Evolutionary conservation across 2,113 vertebrate genomes (phyloP).

Genomic region (Tyrannus savana): DNA sequence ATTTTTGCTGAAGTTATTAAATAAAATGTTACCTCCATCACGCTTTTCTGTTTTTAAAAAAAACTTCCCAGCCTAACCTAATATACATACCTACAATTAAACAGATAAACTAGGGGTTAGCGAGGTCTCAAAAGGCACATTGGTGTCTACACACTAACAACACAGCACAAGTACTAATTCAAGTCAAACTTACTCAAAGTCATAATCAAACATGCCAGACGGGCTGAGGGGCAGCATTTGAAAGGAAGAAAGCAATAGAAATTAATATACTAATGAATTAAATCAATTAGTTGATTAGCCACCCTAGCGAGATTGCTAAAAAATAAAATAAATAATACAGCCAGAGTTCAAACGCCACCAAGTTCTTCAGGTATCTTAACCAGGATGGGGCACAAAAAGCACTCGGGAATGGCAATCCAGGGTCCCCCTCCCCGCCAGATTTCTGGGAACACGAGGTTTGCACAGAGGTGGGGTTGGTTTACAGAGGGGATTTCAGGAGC

Average conservation of each 20-base stretch:
- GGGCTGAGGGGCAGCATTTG: constrained; percentile 93
- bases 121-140: constrained; percentile 75
- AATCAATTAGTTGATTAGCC: constrained; percentile 82
- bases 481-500: neutral
- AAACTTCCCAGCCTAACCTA: constrained; percentile 85
- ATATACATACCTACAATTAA: constrained; percentile 86
- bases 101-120: constrained; percentile 85
- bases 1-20: constrained; percentile 81
- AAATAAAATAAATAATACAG: constrained; percentile 51
- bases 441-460: neutral
- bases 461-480: neutral
- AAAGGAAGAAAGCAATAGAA: constrained; percentile 94
- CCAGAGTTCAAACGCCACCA: constrained; percentile 41
- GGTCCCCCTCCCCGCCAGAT: constrained; percentile 41
- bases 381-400: constrained; percentile 22
- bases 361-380: constrained; percentile 2
- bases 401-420: neutral
- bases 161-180: constrained; percentile 87
- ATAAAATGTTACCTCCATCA: constrained; percentile 84
- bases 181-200: constrained; percentile 99
- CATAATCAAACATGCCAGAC: constrained; percentile 99
- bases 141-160: constrained; percentile 77
- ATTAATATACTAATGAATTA: constrained; percentile 88
- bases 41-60: constrained; percentile 83
- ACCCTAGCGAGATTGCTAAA: constrained; percentile 73